These are phyloP conservation scores for Diploscapter pachys DNA, from an alignment of 1,140 invertebrate species.

Conservation along the genomic window DNA sequence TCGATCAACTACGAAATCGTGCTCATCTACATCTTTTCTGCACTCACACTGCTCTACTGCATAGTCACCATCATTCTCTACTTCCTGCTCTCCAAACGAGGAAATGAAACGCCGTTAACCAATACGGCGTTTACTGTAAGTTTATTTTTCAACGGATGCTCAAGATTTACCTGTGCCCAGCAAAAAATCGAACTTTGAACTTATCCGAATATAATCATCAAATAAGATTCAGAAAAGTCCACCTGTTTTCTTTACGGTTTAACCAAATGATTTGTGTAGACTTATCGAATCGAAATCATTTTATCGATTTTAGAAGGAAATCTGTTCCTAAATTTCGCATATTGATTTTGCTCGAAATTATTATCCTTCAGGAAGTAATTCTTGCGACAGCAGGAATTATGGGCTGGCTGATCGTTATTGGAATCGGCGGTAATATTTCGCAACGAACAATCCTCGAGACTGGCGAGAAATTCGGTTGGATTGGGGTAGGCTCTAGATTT, in stretches of 20 bases:
- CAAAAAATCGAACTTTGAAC: no score
- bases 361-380: constrained; percentile 32
- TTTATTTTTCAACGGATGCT: background rate
- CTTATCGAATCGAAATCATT: no score
- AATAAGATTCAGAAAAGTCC: background rate
- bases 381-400: constrained; percentile 40
- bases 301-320: constrained; percentile 4
- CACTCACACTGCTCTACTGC: constrained; percentile 41
- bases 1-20: constrained; percentile 42
- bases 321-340: background rate
- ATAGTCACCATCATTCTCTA: constrained; percentile 39
- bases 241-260: background rate
- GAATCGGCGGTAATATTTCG: constrained; percentile 40
- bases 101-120: constrained; percentile 30
- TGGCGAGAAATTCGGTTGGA: constrained; percentile 41
- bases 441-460: constrained; percentile 42
- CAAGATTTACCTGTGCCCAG: no score
- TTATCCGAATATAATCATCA: no score
- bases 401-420: constrained; percentile 41
- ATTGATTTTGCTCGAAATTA: no score
- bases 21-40: constrained; percentile 40
- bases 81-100: constrained; percentile 24
- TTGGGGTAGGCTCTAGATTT: constrained; percentile 25
- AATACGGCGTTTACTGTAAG: constrained; percentile 37
- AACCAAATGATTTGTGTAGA: no score